phyloP scores from a whole-genome alignment of 2,888 invertebrate genomes.

The Temnothorax rugatulus region DNA sequence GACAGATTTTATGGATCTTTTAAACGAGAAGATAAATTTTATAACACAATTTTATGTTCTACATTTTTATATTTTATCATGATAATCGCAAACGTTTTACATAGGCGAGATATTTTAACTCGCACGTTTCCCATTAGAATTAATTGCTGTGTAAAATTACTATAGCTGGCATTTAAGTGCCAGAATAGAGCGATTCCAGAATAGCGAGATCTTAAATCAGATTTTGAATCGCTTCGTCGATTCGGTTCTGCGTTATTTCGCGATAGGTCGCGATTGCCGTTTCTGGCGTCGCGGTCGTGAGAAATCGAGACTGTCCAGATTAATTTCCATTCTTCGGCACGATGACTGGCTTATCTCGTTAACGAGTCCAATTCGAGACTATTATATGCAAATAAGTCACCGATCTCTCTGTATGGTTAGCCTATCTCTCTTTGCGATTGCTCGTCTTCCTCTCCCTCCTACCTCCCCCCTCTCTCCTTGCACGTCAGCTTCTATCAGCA shows the following conservation, averaged over 20 bases:
- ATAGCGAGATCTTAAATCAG: not conserved
- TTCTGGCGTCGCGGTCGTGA: not conserved
- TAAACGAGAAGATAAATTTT: constrained; percentile 24
- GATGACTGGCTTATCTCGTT: constrained; percentile 68
- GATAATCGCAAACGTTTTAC: not conserved
- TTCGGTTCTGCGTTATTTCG: not conserved
- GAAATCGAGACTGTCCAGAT: constrained; percentile 12
- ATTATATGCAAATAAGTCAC: constrained; percentile 84
- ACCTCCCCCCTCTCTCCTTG: not conserved
- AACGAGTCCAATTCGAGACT: constrained; percentile 76
- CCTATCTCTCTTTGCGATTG: constrained; percentile 37
- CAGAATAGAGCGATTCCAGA: not conserved
- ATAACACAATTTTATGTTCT: not conserved
- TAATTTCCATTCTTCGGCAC: constrained; percentile 34
- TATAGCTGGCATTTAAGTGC: not conserved
- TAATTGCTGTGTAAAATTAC: constrained; percentile 12
- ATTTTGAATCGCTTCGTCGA: not conserved
- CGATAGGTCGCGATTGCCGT: not conserved
- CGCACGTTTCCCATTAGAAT: not conserved
- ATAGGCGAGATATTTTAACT: constrained; percentile 5
- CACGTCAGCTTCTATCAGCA: constrained; percentile 22
- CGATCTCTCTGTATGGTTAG: constrained; percentile 56
- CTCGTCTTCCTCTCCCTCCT: not conserved
- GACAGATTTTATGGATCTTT: constrained; percentile 31
- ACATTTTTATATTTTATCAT: not conserved